These are phyloP conservation scores for Horisme vitalbata DNA, from an alignment of 2,888 invertebrate species.

Conservation along the genomic window DNA sequence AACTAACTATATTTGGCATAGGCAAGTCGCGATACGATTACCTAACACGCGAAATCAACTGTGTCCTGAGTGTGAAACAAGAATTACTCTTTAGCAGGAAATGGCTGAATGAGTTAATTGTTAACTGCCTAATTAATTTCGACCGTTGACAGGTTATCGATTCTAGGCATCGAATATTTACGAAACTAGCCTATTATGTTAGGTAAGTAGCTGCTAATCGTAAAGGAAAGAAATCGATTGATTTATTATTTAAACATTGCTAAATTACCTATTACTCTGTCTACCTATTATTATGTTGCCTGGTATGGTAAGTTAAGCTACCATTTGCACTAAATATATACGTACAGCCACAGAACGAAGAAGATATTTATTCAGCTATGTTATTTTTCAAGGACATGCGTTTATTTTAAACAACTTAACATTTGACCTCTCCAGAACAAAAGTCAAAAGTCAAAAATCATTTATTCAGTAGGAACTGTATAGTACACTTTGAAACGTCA, in stretches of 20 bases:
- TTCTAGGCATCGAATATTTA: conserved; percentile 33
- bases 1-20: conserved; percentile 25
- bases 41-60: conserved; percentile 30
- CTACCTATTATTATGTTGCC: too few relatives aligned
- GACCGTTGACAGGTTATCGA: conserved; percentile 39
- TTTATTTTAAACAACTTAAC: not conserved
- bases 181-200: conserved; percentile 9
- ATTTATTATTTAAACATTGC: conserved; percentile 4
- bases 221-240: conserved; percentile 51
- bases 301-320: too few relatives aligned
- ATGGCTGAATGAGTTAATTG: conserved; percentile 39
- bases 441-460: too few relatives aligned
- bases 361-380: too few relatives aligned
- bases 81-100: conserved; percentile 36
- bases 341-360: too few relatives aligned
- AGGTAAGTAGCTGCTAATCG: too few relatives aligned
- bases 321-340: too few relatives aligned
- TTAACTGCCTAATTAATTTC: conserved; percentile 47
- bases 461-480: too few relatives aligned
- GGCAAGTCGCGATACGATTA: conserved; percentile 22
- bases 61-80: conserved; percentile 22
- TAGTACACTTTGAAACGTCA: too few relatives aligned
- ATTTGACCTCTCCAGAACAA: not conserved
- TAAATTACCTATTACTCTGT: too few relatives aligned
- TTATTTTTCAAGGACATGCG: too few relatives aligned